phyloP scores from a whole-genome alignment of 2,888 invertebrate species.

The Ophion costatus region DNA sequence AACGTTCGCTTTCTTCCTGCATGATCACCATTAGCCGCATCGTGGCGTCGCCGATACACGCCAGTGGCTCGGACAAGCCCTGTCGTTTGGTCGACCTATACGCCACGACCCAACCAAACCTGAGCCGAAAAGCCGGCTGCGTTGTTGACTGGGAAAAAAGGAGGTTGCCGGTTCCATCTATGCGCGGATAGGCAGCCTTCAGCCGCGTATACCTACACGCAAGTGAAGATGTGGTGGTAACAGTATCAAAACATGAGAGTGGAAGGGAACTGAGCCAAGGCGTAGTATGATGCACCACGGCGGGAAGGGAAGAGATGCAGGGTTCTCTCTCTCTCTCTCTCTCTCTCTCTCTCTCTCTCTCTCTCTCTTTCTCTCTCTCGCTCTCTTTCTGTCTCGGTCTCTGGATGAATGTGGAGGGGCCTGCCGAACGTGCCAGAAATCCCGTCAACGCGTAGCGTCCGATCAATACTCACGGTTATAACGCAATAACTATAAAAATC shows the following conservation, averaged over 20 bases:
- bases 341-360: constrained; percentile 2
- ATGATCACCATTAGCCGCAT: constrained; percentile 2
- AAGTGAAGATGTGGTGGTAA: neutral
- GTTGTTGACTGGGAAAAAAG: constrained; percentile 22
- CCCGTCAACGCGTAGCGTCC: constrained; percentile 68
- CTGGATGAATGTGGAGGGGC: constrained; percentile 69
- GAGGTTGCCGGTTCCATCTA: constrained; percentile 50
- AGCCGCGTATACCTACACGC: constrained; percentile 4
- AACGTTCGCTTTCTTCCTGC: neutral
- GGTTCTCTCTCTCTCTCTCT: constrained; percentile 47
- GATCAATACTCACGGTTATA: constrained; percentile 78
- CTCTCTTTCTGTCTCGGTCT: constrained; percentile 43
- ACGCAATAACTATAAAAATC: constrained; percentile 55
- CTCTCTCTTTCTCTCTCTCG: constrained; percentile 38
- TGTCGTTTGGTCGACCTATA: constrained; percentile 28
- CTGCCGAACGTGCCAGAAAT: constrained; percentile 80
- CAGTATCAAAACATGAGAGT: constrained; percentile 34
- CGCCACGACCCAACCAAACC: constrained; percentile 49
- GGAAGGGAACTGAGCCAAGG: constrained; percentile 37
- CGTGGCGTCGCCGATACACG: neutral
- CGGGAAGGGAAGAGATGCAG: constrained; percentile 34
- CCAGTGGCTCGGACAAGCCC: neutral
- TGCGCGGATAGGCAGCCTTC: neutral
- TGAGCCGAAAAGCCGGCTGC: constrained; percentile 28
- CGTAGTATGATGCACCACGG: constrained; percentile 31